Base-by-base conservation (phyloP, 1,140 invertebrate genomes). In the Drosophila pseudoobscura region DNA sequence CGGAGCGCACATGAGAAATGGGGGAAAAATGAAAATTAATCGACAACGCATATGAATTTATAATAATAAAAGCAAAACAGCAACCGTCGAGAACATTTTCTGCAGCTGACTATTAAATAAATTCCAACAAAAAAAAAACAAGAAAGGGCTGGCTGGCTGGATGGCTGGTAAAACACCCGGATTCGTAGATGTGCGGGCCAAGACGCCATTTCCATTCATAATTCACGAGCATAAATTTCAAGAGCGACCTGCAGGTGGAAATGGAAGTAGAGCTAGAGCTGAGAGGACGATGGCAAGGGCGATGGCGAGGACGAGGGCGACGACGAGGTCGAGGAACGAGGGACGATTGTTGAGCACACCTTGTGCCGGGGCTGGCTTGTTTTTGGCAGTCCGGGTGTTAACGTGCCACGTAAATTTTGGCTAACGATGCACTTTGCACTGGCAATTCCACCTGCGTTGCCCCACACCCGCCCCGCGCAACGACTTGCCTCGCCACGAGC, bases 361-460 rank as follows among this genome's bases (percentile, higher is more conserved):
- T 39, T 39, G 31, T 3, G 31, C 31, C 31, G 50, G 41, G 39
- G 45, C 51, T 76, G 51, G 61, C 78, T 75, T 78, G 82, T 78
- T 88, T 87, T 78, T 87, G 82, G 82, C 82, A 87, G 60, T 39
- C 8, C 65, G 46, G 64, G 62, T 78, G 82, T 70, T 70, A 78
- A 72, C 57, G 70, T 82, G 83, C 71, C 83, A 87, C 83, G 70
- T 87, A 87, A 88, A 88, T 87, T 87, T 69, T 72, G 75, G 62
- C 83, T 87, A 87, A 87, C 83, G 83, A 87, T 87, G 83, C 83
- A 87, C 83, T 88, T 87, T 87, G 75, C 83, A 69, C 55, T 75
- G 73, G 82, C 68, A 82, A 63, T 58, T 63, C 78, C 61, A 73
- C 80, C 63, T 56, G 78, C 63, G 62, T 43, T 51, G 52, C 41